Percentiles rank a stretch among this genome's conserved stretches.
Evolutionary conservation across 2,888 invertebrate genomes (phyloP).

Genomic region (Dolichomitus sp.): DNA sequence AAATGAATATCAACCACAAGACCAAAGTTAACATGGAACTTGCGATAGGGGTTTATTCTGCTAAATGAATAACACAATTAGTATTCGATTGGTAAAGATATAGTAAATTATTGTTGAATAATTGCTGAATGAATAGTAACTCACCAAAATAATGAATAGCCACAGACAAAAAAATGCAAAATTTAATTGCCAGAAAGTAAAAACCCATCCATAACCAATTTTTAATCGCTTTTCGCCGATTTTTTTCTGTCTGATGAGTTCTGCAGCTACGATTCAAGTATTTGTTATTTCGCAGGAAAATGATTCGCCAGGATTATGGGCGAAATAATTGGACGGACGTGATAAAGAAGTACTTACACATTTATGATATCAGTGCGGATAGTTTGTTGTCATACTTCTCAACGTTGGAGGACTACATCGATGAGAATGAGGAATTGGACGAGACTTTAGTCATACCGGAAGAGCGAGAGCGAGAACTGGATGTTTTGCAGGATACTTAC

Average conservation of each 20-base stretch:
- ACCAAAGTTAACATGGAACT: no score
- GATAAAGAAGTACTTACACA: conserved; percentile 70
- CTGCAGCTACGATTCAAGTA: not conserved
- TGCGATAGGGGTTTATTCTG: no score
- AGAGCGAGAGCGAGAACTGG: conserved; percentile 74
- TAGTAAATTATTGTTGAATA: no score
- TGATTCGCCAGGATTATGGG: conserved; percentile 75
- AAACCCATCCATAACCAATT: not conserved
- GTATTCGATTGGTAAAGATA: no score
- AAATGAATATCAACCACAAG: no score
- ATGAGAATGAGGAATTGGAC: conserved; percentile 69
- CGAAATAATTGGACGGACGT: conserved; percentile 74
- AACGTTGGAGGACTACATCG: conserved; percentile 77
- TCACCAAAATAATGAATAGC: no score
- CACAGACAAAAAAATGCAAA: no score
- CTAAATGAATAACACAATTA: no score
- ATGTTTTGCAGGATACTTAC: conserved; percentile 73
- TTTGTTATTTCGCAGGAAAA: conserved; percentile 71
- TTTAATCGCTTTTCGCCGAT: not conserved
- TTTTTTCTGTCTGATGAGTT: not conserved
- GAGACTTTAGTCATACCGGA: conserved; percentile 63
- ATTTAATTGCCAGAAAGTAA: no score
- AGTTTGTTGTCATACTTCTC: conserved; percentile 76
- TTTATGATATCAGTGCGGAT: conserved; percentile 72
- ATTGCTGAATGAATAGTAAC: no score